Base-by-base conservation (phyloP, 23 tunicate species). In the Phallusia fumigata region DNA sequence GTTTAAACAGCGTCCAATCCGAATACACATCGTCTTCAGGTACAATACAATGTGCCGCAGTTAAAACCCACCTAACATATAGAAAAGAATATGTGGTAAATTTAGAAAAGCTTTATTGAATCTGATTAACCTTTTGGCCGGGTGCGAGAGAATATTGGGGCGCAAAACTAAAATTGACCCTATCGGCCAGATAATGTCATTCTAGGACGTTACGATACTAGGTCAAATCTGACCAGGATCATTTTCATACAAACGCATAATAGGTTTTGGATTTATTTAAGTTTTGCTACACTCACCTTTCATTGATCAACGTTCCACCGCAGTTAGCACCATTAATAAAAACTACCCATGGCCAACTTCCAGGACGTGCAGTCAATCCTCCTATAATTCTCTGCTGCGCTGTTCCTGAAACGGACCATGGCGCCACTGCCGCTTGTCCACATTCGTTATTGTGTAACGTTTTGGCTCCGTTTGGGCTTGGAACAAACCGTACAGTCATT, bases 321-420 rank as follows among this genome's bases (percentile, higher is more conserved):
- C 96, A 91, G 15, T 32, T 47, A 3, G 86, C 90, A 18, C 82
- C 90, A 1, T 74, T 49, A 6, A 91, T 30, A 0, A 26, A 44
- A 19, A 78, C 90, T 0, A 91, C 65, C 96, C 96, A 91, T 0
- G 96, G 96, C 96, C 96, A 91, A 51, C 96, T 91, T 21, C 96
- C 96, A 33, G 82, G 80, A 5, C 78, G 15, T 0, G 96, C 90
- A 73, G 69, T 86, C 82, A 52, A 32, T 52, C 96, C 96, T 0
- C 96, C 96, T 0, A 91, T 65, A 0, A 91, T 53, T 22, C 85
- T 64, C 16, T 30, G 76, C 5, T 73, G 35, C 0, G 88, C 84
- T 0, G 52, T 30, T 22, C 85, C 90, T 22, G 86, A 83, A 31
- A 45, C 75, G 8, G 52, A 36, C 85, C 86, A 91, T 31, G 96